Percentiles rank a stretch among this genome's conserved stretches.
phyloP scores from a whole-genome alignment of 2,113 vertebrate genomes.

The Gallinago undulata region DNA sequence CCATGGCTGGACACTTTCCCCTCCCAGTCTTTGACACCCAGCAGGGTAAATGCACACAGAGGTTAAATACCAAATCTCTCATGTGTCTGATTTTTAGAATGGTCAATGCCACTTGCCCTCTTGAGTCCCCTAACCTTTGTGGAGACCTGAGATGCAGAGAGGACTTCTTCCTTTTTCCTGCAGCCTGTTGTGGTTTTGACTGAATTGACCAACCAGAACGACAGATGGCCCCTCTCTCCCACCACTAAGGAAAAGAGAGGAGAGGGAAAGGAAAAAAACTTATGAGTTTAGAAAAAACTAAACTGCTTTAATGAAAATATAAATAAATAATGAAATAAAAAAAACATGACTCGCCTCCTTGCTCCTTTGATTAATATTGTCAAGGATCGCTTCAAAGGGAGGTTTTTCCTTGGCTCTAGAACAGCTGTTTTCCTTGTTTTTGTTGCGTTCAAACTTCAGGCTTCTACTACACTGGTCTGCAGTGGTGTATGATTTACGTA shows the following conservation, averaged over 20 bases:
- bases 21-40: background rate
- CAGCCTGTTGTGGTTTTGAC: background rate
- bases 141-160: background rate
- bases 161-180: background rate
- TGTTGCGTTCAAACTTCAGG: background rate
- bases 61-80: background rate
- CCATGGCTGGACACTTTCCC: background rate
- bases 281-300: no score
- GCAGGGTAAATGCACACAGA: background rate
- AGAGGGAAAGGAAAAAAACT: no score
- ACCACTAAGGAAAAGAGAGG: no score
- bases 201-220: no score
- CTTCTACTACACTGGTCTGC: background rate
- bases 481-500: accelerated
- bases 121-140: background rate
- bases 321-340: no score
- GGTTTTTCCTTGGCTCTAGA: background rate
- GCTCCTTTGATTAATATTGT: background rate
- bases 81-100: background rate
- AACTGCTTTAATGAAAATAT: no score
- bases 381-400: accelerated
- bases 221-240: no score
- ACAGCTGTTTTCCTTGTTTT: background rate
- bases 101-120: background rate
- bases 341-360: background rate